Base-by-base conservation (phyloP, 2,888 invertebrate genomes). In the Choristoneura rosaceana region DNA sequence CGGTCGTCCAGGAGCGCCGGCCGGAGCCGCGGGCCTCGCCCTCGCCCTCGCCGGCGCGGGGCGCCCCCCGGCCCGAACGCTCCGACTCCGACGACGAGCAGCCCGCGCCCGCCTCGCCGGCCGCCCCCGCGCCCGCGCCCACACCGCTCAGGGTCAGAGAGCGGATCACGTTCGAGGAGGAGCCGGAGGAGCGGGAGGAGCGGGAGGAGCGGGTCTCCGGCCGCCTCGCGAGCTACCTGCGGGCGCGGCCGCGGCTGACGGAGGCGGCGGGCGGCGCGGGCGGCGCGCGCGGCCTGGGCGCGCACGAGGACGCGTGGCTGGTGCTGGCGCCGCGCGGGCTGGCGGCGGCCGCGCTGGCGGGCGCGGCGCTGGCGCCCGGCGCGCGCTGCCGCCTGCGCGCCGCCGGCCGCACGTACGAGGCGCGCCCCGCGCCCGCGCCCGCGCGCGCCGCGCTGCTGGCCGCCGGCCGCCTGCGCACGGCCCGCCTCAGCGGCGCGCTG, bases 11-110 rank as follows among this genome's bases (percentile, higher is more conserved):
- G 62, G 47, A 8, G 10, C 70, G 70, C 15, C 64, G 17, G 10
- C 17, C 64, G n/a, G 63, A 43, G 14, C 8, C 15, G 38, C 3
- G 9, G 25, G n/a, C 52, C 0, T 9, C n/a, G 7, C 38, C 38
- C 34, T 7, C 38, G 38, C 38, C 7, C 60, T 2, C n/a, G n/a
- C n/a, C 59, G 3, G 8, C 38, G 38, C 15, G 17, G 4, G 41
- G 2, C 5, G 34, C 47, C 14, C 47, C 38, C 67, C 61, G 61
- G 17, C n/a, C 61, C 61, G 45, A 43, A 34, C 62, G 71, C 73
- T 74, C 71, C 70, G 64, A 73, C 66, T 70, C 74, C 59, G 76
- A 69, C 65, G 73, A 71, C 74, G 74, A 73, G 70, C 68, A 71
- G 67, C 71, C 70, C 76, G 69, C 70, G 70, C 64, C 69, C 64